Conservation (phyloP, 92 coral and sea anemone species). For the Zoanthus sansibaricus region DNA sequence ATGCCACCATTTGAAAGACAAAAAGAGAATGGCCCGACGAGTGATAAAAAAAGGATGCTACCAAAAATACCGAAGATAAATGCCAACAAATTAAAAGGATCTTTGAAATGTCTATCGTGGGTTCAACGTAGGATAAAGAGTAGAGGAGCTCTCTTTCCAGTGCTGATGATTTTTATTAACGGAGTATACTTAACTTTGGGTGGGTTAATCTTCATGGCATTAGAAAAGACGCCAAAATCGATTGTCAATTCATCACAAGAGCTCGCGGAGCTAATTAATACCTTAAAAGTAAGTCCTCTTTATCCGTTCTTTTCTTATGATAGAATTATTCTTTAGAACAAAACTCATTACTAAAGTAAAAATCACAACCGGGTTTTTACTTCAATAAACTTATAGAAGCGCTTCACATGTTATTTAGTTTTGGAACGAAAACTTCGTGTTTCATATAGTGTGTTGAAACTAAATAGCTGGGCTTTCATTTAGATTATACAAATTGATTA, state of each 20-base stretch:
- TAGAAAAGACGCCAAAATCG: conserved; percentile 70
- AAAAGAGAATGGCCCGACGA: conserved; percentile 36
- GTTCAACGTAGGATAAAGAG: conserved; percentile 70
- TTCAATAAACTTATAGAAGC: too few species aligned
- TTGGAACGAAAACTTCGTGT: too few species aligned
- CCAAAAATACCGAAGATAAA: conserved; percentile 68
- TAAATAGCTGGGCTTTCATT: too few species aligned
- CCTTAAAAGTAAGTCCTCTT: conserved; percentile 76
- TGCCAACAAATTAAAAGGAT: conserved; percentile 65
- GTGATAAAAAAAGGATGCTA: conserved; percentile 61
- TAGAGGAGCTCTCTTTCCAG: conserved; percentile 77
- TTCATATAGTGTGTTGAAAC: too few species aligned
- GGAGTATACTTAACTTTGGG: conserved; percentile 79
- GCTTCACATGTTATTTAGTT: too few species aligned
- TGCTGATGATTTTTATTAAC: conserved; percentile 78
- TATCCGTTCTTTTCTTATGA: background rate
- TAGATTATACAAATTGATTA: too few species aligned
- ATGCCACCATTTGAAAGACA: conserved; percentile 61
- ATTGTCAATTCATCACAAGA: conserved; percentile 74
- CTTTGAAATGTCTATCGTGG: conserved; percentile 81
- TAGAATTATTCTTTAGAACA: background rate
- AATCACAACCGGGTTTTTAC: too few species aligned
- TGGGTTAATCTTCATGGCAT: conserved; percentile 75
- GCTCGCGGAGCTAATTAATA: conserved; percentile 70
- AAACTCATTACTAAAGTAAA: too few species aligned